Base-by-base conservation (phyloP, 2,797 vertebrate species). In the Oceanodroma leucorhoa region DNA sequence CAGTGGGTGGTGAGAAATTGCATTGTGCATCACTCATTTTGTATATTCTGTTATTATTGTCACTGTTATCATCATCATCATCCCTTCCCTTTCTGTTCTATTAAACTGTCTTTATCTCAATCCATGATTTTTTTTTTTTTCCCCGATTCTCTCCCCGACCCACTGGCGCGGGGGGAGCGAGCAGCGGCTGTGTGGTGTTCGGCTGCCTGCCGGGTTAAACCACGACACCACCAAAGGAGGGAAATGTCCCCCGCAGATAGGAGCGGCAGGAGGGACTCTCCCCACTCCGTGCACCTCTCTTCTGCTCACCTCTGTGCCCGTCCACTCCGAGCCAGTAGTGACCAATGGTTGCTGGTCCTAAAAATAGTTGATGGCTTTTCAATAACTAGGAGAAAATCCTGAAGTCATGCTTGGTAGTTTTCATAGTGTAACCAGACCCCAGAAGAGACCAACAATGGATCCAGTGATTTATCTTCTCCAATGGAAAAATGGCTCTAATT, bases 241-340 rank as follows among this genome's bases (percentile, higher is more conserved):
- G 24, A 34, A 50, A 53, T 6, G 46, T 34, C 24, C 75, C 34
- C 34, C 1, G 2, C 29, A 51, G 45, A 40, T 3, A 2, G 14
- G 46, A 61, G 57, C 18, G 4, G 45, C 7, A 8, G n/a, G 15
- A 48, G 21, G 27, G 11, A 41, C 58, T 5, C 14, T 51, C 23
- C 30, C 24, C 24, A 4, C 16, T 30, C 61, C 21, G 2, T 5
- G 17, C 14, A 8, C n/a, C n/a, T 45, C 77, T 46, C 41, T 43
- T 54, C 40, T 30, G 41, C 61, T 45, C 3, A 2, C 50, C n/a
- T 32, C 61, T 24, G 21, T 32, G 40, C 32, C n/a, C 3, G 2
- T 23, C 50, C 2, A 1, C n/a, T 38, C 62, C 2, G 2, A 38
- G 6, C 7, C 51, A 3, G 4, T 16, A 46, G 14, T 27, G 41